phyloP scores from a whole-genome alignment of 2,113 vertebrate genomes.

The Brachyistius frenatus region DNA sequence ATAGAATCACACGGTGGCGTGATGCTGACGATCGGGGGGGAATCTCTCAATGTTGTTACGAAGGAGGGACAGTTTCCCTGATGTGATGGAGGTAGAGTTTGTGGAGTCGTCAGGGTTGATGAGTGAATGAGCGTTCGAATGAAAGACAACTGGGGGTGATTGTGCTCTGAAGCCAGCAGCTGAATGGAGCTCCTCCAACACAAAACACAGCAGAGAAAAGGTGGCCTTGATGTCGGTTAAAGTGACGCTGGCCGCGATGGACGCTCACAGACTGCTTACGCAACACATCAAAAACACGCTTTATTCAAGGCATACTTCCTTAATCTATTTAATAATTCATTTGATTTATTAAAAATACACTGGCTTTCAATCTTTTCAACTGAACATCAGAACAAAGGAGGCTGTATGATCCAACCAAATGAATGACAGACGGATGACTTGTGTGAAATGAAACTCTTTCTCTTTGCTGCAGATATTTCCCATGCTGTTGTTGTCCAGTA shows the following conservation, averaged over 20 bases:
- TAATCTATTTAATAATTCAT: no score
- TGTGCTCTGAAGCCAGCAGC: neutral
- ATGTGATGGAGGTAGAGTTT: neutral
- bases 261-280: neutral
- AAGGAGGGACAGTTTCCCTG: neutral
- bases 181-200: neutral
- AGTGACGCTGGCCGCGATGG: neutral
- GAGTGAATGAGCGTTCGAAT: neutral
- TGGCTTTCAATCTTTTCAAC: no score
- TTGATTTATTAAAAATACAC: no score
- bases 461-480: no score
- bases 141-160: neutral
- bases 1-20: conserved; percentile 15
- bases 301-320: no score
- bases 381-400: no score
- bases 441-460: no score
- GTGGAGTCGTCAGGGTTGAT: neutral
- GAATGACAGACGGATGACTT: no score
- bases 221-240: conserved; percentile 32
- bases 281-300: neutral
- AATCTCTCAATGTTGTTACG: neutral
- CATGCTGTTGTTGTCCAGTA: no score
- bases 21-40: neutral
- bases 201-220: neutral
- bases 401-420: no score